Base-by-base conservation (phyloP, 2,888 invertebrate genomes). In the Colletes collaris region DNA sequence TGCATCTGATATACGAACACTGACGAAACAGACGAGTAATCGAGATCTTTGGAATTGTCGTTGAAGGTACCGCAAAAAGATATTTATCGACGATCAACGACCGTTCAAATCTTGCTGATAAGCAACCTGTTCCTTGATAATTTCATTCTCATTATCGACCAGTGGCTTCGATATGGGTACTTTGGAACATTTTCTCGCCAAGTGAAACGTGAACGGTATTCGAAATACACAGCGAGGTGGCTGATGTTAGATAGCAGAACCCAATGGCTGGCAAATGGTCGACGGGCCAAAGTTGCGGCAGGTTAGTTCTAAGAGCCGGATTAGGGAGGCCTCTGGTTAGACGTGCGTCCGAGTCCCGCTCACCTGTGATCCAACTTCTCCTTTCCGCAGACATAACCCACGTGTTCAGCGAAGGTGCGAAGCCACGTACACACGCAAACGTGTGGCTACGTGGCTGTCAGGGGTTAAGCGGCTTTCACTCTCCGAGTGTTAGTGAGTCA, bases 381-480 rank as follows among this genome's bases (percentile, higher is more conserved):
- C 80, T 84, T 83, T 83, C 79, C 76, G 81, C 72, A 76, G 78
- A 81, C 80, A 55, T 74, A 76, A 80, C 66, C 81, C 86, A 83
- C 83, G 86, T 82, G 84, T 67, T 71, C 70, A 70, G 27, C 58
- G 16, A 16, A 64, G 66, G 77, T 67, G 69, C 50, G 49, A 62
- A 70, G 66, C 75, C 64, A 66, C 50, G 49, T 59, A 70, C 44
- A 49, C 64, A 55, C 63, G n/a, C 27, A 49, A 44, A 46, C 27
- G 58, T 55, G 64, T 16, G n/a, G 27, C 62, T 50, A 40, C 59
- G 55, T 19, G 63, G 35, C 53, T 46, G 56, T 8, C 59, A 49
- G 66, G 79, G 75, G 71, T 84, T 83, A 87, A 82, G 79, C 80
- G 74, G 87, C 89, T 90, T 89, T 90, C 89, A 89, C 89, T 90